Conservation (phyloP, 2,797 vertebrate species). For the Sardinella longiceps region DNA sequence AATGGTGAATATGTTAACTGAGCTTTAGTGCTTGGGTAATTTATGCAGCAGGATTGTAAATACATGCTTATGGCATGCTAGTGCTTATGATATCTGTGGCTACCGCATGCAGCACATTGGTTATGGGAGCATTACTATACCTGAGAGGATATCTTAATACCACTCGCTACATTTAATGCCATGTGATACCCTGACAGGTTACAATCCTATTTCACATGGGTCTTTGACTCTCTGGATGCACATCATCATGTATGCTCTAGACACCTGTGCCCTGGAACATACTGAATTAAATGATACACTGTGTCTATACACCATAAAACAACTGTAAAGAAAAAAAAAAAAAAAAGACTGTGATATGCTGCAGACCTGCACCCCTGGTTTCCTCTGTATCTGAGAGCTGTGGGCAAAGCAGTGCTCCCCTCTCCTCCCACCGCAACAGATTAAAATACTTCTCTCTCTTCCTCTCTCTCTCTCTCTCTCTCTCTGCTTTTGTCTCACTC, state of each 20-base stretch:
- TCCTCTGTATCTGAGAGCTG: neutral
- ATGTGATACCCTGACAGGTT: neutral
- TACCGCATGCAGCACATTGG: neutral
- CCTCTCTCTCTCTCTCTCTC: neutral
- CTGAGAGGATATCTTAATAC: neutral
- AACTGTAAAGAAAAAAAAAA: neutral
- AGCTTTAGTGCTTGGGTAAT: neutral
- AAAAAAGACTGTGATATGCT: neutral
- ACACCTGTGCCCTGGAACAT: neutral
- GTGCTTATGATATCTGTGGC: neutral
- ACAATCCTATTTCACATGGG: neutral
- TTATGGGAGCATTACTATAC: neutral
- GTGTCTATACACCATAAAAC: no score
- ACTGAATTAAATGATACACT: neutral
- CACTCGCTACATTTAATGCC: neutral
- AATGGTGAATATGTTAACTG: no score
- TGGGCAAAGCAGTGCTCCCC: neutral
- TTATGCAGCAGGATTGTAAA: neutral
- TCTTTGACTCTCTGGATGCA: neutral
- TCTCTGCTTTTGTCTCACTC: constrained; percentile 31
- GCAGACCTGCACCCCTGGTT: neutral
- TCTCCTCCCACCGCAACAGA: neutral
- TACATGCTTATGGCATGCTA: neutral
- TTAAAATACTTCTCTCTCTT: constrained; percentile 13
- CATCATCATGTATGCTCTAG: neutral